Evolutionary conservation across 2,113 vertebrate species (phyloP).

Genomic region (Smithornis capensis): DNA sequence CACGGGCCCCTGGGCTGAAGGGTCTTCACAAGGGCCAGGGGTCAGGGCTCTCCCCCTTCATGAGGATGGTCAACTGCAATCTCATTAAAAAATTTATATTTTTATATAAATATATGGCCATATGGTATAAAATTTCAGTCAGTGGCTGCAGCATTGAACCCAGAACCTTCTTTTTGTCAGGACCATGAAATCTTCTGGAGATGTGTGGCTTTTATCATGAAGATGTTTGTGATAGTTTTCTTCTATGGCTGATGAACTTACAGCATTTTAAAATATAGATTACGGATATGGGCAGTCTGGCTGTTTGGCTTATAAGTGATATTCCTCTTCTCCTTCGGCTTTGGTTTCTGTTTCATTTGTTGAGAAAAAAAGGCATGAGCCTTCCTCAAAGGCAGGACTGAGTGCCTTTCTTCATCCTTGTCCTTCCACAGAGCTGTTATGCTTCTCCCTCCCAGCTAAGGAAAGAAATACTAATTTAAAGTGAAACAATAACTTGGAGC

Average conservation of each 20-base stretch:
- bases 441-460: not conserved
- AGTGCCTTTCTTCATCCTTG: not conserved
- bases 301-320: not conserved
- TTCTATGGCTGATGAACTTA: not conserved
- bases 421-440: not conserved
- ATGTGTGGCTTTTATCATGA: not conserved
- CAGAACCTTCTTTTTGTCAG: not conserved
- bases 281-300: not conserved
- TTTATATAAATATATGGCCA: not conserved
- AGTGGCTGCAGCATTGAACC: not conserved
- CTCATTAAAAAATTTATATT: not conserved
- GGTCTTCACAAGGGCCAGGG: not conserved
- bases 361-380: not conserved
- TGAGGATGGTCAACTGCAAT: not conserved
- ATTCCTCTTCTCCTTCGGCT: not conserved
- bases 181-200: not conserved
- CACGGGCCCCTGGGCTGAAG: not conserved
- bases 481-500: not conserved
- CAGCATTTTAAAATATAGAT: not conserved
- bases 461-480: not conserved
- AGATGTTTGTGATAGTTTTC: not conserved
- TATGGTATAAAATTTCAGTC: not conserved
- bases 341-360: not conserved
- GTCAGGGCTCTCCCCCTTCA: not conserved
- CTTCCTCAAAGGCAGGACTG: not conserved